phyloP scores from a whole-genome alignment of 2,113 vertebrate genomes.

The Ursus arctos region DNA sequence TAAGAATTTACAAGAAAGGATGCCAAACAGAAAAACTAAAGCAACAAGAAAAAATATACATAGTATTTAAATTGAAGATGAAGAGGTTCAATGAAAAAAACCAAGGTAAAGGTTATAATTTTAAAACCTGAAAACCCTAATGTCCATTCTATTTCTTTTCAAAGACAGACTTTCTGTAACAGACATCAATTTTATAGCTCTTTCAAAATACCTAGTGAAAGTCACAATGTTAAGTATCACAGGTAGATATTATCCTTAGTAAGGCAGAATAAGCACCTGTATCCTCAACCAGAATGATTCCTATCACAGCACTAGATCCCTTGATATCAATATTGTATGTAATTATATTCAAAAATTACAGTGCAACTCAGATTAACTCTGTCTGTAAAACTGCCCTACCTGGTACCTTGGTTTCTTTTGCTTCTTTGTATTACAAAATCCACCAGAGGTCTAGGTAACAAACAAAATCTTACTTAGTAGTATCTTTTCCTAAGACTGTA shows the following conservation, averaged over 20 bases:
- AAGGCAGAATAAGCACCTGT: background rate
- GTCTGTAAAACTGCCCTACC: background rate
- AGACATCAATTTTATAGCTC: conserved; percentile 9
- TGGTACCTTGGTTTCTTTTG: conserved; percentile 46
- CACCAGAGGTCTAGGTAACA: conserved; percentile 33
- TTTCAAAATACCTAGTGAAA: conserved; percentile 30
- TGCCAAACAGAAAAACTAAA: conserved; percentile 18
- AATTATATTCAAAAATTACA: conserved; percentile 52
- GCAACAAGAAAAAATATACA: background rate
- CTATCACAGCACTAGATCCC: background rate
- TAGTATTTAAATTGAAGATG: background rate
- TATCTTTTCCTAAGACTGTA: conserved; percentile 53
- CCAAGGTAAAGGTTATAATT: conserved; percentile 6
- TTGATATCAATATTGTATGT: background rate
- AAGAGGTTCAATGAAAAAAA: conserved; percentile 4
- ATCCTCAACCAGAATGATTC: conserved; percentile 10
- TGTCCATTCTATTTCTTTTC: conserved; percentile 27
- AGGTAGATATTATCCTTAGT: conserved; percentile 14
- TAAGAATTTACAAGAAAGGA: conserved; percentile 39
- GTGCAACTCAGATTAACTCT: background rate
- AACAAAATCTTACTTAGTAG: conserved; percentile 52
- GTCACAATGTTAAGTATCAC: conserved; percentile 42
- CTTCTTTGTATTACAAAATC: conserved; percentile 63
- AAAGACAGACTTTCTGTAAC: conserved; percentile 24
- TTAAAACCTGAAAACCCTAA: conserved; percentile 25